Conservation (phyloP, 2,888 invertebrate species). For the Parasteatoda lunata region DNA sequence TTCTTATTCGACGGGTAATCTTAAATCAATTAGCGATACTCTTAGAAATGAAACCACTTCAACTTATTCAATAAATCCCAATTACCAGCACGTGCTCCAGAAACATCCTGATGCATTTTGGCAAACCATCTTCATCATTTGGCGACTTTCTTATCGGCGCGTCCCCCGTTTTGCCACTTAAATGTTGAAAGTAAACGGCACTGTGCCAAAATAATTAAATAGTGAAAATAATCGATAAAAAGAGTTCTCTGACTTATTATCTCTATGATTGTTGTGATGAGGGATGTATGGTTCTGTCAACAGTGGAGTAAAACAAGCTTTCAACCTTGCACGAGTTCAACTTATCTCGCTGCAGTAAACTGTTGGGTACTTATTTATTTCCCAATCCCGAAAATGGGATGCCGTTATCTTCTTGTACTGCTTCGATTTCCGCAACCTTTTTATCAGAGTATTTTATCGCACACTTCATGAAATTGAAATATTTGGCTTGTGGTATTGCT, state of each 20-base stretch:
- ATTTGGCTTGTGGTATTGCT: not conserved
- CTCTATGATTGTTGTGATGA: not conserved
- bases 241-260: conserved; percentile 2
- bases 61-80: too few relatives aligned
- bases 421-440: not conserved
- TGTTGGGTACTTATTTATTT: not conserved
- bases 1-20: too few relatives aligned
- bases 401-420: not conserved
- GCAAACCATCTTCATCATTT: not conserved
- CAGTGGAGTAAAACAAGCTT: not conserved
- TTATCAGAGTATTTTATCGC: not conserved
- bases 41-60: too few relatives aligned
- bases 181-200: not conserved
- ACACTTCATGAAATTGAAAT: not conserved
- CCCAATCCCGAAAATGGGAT: not conserved
- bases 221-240: not conserved
- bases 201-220: conserved; percentile 2
- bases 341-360: not conserved
- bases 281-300: not conserved
- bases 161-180: not conserved
- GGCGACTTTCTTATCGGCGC: not conserved
- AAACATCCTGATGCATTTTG: not conserved
- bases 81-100: too few relatives aligned
- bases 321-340: not conserved
- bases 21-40: too few relatives aligned